phyloP scores from a whole-genome alignment of 2,888 invertebrate genomes.

The Itoplectis maculator region DNA sequence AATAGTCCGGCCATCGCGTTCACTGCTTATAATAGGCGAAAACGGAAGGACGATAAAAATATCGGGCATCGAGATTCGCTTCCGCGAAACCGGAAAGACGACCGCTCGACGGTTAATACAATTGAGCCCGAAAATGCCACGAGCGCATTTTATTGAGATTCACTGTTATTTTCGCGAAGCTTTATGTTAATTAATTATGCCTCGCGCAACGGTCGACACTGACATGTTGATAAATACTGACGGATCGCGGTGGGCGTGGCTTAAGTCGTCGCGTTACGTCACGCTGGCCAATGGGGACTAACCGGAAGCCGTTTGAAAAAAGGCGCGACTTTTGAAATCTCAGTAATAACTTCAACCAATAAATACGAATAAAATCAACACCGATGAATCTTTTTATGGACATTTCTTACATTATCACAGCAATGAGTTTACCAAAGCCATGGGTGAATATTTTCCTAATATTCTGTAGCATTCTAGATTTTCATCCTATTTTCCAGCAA shows the following conservation, averaged over 20 bases:
- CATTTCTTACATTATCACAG: too few relatives aligned
- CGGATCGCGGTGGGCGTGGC: neutral
- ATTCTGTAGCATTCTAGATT: neutral
- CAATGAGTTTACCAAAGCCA: too few relatives aligned
- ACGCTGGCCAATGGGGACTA: slow-evolving; percentile 15
- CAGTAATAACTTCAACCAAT: too few relatives aligned
- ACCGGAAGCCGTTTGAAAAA: neutral
- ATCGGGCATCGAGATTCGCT: neutral
- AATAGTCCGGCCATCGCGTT: slow-evolving; percentile 43
- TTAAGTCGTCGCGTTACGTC: neutral
- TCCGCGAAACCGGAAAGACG: neutral
- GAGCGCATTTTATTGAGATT: slow-evolving; percentile 30
- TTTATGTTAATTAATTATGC: neutral
- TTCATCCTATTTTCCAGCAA: neutral
- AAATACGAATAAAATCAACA: too few relatives aligned
- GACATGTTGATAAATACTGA: slow-evolving; percentile 53
- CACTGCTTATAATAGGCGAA: slow-evolving; percentile 7
- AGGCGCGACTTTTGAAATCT: too few relatives aligned
- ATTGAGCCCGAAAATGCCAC: slow-evolving; percentile 14
- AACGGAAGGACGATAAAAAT: neutral
- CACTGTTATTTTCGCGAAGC: slow-evolving; percentile 34
- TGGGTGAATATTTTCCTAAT: too few relatives aligned
- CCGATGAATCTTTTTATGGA: too few relatives aligned
- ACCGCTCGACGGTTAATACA: slow-evolving; percentile 5
- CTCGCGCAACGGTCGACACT: slow-evolving; percentile 25